Evolutionary conservation across 2,113 vertebrate species (phyloP), one percentile per base, ranked within the genome.

Genomic region (Vimba vimba): DNA sequence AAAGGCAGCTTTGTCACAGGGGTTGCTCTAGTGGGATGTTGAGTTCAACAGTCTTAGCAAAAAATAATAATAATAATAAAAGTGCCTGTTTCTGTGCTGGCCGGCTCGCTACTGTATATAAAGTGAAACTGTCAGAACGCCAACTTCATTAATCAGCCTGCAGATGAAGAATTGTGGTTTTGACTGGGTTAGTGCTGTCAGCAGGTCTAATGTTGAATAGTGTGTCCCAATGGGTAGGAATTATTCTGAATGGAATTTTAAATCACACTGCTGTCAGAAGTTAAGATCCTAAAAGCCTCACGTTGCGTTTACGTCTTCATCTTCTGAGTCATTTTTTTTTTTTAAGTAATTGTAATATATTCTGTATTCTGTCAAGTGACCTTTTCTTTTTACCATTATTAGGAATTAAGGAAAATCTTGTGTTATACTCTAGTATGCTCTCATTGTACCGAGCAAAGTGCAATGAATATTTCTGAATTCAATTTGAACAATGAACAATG

Each of bases 1-100:
- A 92, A 92, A 93, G 91, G 90, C 90, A 82, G 86, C 89, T 91
- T 84, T 93, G 92, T 92, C 91, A 91, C 87, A 87, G 83, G 84
- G 90, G 91, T 92, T 89, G 87, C 90, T 89, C 88, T 91, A 82
- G 89, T 86, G 82, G 89, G 91, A 92, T 92, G 88, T 90, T 88
- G 81, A 89, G 91, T 91, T 93, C 88, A 90, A 90, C 87, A 87
- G 91, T 71, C 39, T 90, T 92, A 9, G n/a, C 43, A 36, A 69
- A 36, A 55, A 25, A 25, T 4, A 9, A 12, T 30, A 50, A 30
- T 19, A 66, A 47, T 23, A 12, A 85, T 87, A 92, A 91, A 92
- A 90, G 64, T 73, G 86, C 86, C 89, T 91, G 89, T 50, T 47
- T 86, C 15, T 87, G 90, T 88, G 85, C 73, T 86, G 87, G 89